A percentile compares a stretch with the other conserved stretches of the same genome.
These are phyloP conservation scores for Leptinotarsa haldemani DNA, from an alignment of 2,888 invertebrate genomes.

Conservation along the genomic window DNA sequence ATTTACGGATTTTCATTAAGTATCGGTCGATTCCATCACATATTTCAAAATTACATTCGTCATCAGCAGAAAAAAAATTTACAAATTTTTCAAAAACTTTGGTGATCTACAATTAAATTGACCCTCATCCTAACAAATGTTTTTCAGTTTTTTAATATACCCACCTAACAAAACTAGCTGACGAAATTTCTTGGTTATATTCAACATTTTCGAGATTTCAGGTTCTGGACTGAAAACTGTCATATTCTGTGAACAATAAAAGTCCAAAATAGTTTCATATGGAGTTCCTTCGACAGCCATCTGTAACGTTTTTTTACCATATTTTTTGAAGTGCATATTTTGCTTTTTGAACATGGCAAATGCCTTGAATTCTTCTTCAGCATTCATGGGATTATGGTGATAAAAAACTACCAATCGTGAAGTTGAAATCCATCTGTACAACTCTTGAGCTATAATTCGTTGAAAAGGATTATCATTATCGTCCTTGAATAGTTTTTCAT, in stretches of 20 bases:
- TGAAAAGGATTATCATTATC: constrained; percentile 76
- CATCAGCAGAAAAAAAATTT: no score
- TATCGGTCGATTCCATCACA: no score
- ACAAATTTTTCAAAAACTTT: no score
- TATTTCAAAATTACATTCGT: no score
- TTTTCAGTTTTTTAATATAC: neutral
- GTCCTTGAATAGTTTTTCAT: constrained; percentile 44
- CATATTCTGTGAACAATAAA: constrained; percentile 75
- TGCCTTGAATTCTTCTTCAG: constrained; percentile 75
- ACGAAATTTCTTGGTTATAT: constrained; percentile 77
- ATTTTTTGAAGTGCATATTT: constrained; percentile 77
- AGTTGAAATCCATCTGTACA: constrained; percentile 75
- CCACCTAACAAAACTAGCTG: constrained; percentile 78
- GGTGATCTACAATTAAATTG: no score
- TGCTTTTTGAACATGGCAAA: constrained; percentile 73
- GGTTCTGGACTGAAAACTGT: constrained; percentile 79
- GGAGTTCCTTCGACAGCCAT: constrained; percentile 76
- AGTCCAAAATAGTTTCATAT: constrained; percentile 74
- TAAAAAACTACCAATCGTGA: constrained; percentile 79
- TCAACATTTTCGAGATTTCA: constrained; percentile 72
- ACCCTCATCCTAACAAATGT: no score
- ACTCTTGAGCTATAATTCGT: constrained; percentile 78
- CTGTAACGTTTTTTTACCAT: constrained; percentile 74
- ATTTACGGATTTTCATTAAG: no score
- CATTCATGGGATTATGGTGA: constrained; percentile 78